phyloP scores from a whole-genome alignment of 2,113 vertebrate genomes.

The Asarcornis scutulata region DNA sequence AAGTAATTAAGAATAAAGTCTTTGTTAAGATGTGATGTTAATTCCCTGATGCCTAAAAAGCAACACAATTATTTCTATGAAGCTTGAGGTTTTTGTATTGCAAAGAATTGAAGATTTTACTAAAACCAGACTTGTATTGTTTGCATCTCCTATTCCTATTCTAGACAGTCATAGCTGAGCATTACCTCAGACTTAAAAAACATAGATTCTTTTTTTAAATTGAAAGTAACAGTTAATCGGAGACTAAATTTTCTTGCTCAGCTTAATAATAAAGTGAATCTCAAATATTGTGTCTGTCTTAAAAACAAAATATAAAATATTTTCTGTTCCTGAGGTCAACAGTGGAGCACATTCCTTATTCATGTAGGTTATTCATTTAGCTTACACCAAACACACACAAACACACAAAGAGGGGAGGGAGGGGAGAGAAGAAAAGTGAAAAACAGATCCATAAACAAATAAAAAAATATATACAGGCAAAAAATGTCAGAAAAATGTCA shows the following conservation, averaged over 20 bases:
- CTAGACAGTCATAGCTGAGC: background rate
- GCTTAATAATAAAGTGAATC: background rate
- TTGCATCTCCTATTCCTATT: background rate
- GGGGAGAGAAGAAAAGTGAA: no score
- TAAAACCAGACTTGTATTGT: background rate
- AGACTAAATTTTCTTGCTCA: background rate
- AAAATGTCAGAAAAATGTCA: background rate
- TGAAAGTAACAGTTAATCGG: background rate
- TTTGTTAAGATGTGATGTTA: background rate
- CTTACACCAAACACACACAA: background rate
- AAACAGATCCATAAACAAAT: background rate
- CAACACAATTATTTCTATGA: background rate
- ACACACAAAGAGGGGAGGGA: no score
- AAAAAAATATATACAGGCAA: background rate
- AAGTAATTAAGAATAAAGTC: background rate
- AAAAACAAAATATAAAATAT: background rate
- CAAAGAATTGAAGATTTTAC: background rate
- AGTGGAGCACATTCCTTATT: background rate
- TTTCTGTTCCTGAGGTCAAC: background rate
- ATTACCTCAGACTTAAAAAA: background rate
- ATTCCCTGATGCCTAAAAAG: background rate
- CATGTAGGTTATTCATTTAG: background rate
- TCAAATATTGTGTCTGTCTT: background rate
- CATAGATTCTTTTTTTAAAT: background rate
- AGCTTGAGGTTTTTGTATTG: background rate